These are phyloP conservation scores for Brachionus plicatilis DNA, from an alignment of 1,140 invertebrate species.

Conservation along the genomic window DNA sequence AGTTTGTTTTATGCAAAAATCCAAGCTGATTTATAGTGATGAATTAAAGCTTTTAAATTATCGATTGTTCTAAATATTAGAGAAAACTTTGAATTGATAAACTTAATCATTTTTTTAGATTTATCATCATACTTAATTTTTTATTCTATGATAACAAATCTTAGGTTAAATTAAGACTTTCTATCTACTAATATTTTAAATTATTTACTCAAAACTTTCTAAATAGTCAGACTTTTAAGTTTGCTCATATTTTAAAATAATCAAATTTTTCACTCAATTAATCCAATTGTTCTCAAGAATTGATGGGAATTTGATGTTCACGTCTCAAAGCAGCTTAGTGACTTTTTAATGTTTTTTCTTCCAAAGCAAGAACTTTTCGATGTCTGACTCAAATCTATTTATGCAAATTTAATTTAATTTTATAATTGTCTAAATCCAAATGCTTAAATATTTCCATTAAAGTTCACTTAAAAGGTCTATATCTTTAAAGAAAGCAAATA, in stretches of 20 bases:
- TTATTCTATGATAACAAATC: background rate
- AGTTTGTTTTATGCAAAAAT: background rate
- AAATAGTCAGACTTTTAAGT: too few species aligned
- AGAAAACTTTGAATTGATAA: background rate
- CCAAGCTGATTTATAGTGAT: background rate
- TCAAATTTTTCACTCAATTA: background rate
- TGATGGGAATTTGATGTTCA: background rate
- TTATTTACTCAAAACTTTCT: background rate
- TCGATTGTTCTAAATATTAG: constrained; percentile 1
- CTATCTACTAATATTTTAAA: background rate
- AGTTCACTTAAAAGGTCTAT: too few species aligned
- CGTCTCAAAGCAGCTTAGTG: background rate
- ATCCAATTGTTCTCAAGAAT: background rate
- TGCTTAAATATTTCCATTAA: too few species aligned
- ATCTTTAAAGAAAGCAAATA: too few species aligned
- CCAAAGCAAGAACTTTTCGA: background rate
- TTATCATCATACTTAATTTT: background rate
- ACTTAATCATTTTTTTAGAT: background rate
- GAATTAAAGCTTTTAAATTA: background rate
- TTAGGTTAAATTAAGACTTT: background rate
- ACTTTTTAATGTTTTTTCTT: background rate
- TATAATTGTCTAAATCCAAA: too few species aligned
- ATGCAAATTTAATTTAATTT: background rate
- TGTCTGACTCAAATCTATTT: background rate
- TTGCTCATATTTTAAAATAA: background rate